Conservation (phyloP, 2,797 vertebrate genomes). For the Mus minutoides region DNA sequence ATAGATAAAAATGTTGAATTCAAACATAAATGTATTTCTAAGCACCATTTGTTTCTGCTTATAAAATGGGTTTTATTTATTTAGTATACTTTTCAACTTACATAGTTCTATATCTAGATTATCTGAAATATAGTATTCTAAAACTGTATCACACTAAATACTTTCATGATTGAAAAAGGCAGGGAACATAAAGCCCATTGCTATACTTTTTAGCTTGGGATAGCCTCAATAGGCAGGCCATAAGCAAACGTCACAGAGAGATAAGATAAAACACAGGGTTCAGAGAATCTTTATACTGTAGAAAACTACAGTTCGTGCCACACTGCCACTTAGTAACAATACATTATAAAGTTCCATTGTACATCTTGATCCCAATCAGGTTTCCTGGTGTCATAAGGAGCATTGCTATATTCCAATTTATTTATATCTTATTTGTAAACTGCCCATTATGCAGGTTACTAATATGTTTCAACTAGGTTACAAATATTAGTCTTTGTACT, state of each 20-base stretch:
- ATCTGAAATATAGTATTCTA: background rate
- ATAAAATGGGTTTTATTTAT: background rate
- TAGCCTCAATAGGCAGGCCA: slow-evolving; percentile 49
- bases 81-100: background rate
- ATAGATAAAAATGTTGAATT: background rate
- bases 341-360: background rate
- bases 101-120: background rate
- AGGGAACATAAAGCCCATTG: slow-evolving; percentile 65
- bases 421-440: slow-evolving; percentile 20
- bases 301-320: slow-evolving; percentile 43
- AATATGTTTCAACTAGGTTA: slow-evolving; percentile 48
- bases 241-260: slow-evolving; percentile 56
- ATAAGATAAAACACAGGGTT: slow-evolving; percentile 57
- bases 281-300: slow-evolving; percentile 55
- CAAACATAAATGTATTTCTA: background rate
- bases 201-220: slow-evolving; percentile 62
- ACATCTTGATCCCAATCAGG: background rate
- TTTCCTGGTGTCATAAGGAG: background rate
- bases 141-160: background rate
- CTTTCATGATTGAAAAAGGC: slow-evolving; percentile 26
- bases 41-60: background rate
- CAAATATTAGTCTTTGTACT: background rate
- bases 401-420: slow-evolving; percentile 49
- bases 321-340: background rate
- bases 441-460: slow-evolving; percentile 5